phyloP scores from a whole-genome alignment of 2,113 vertebrate species.

The Chaetodon auriga region DNA sequence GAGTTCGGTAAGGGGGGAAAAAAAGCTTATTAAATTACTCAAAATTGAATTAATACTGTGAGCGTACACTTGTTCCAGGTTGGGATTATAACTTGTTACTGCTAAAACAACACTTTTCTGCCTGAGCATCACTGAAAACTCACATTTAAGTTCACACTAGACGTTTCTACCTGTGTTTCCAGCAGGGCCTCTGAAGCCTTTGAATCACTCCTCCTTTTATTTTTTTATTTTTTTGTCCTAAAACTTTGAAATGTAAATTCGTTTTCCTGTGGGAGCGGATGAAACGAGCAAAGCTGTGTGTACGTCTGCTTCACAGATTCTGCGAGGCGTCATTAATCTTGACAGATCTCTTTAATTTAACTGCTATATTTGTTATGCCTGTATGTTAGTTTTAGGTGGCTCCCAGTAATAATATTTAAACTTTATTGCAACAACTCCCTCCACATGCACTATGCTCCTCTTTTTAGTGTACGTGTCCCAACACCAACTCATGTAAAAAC shows the following conservation, averaged over 20 bases:
- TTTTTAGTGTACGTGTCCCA: constrained; percentile 39
- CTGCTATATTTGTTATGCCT: constrained; percentile 65
- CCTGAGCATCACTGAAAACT: constrained; percentile 20
- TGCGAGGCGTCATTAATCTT: constrained; percentile 61
- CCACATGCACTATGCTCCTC: constrained; percentile 20
- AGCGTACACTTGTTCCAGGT: constrained; percentile 23
- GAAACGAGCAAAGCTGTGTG: constrained; percentile 19
- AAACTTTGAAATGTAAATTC: constrained; percentile 60
- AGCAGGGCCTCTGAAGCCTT: not conserved
- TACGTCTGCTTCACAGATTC: constrained; percentile 16
- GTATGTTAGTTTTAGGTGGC: constrained; percentile 61
- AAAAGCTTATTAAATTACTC: not conserved
- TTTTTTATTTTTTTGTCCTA: not conserved
- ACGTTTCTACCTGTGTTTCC: constrained; percentile 20
- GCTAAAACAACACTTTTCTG: constrained; percentile 5
- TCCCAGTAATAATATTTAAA: constrained; percentile 72
- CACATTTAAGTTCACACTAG: not conserved
- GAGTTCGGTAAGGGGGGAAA: not conserved
- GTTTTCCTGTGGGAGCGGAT: constrained; percentile 39
- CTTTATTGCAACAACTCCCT: constrained; percentile 60
- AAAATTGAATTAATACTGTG: constrained; percentile 22
- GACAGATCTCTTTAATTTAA: constrained; percentile 64
- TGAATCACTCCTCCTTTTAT: not conserved
- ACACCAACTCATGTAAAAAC: constrained; percentile 49
- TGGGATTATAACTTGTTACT: not conserved